Base-by-base conservation (phyloP, 1,140 invertebrate species). In the Colletes gigas region DNA sequence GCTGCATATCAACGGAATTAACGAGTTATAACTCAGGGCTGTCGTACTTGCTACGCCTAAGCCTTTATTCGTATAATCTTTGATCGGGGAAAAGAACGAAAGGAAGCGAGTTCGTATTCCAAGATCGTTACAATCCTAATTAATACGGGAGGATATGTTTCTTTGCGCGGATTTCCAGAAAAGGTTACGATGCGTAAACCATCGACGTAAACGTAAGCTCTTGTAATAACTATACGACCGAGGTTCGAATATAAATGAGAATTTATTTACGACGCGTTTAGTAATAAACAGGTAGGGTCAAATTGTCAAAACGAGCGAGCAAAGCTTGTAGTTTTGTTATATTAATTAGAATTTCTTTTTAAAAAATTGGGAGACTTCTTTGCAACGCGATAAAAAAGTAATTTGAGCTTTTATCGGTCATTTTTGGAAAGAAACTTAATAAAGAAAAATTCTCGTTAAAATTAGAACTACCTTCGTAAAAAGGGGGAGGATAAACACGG, bases 1-100 rank as follows among this genome's bases (percentile, higher is more conserved):
- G 78, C 70, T 84, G 83, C 8, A 39, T 57, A 54, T 76, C 83
- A 21, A 79, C 78, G 66, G 72, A 30, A 81, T 84, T 81, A 71
- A 78, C 62, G 30, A 62, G 50, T 54, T 21, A 17, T 47, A 41
- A 78, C n/a, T 14, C 6, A 14, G 19, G 41, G 7, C 12, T n/a
- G 10, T 9, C 19, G 15, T 4, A 5, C 14, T 30, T 57, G 2
- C 17, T 30, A 47, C 4, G 2, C 10, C n/a, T 47, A 9, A 8
- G 44, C 6, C 44, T 47, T 47, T 47, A 47, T 47, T 47, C 44
- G 44, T 9, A 9, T 9, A 47, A 50, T 50, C 50, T 50, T 50
- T 10, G 8, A 62, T 62, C 21, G 4, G 8, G 10, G 0, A n/a
- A 17, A 55, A 17, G 7, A 55, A 55, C 3, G 54, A 55, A 10